Percentiles rank a stretch among this genome's conserved stretches.
Conservation (phyloP, 1,140 invertebrate species). For the Pinna nobilis region DNA sequence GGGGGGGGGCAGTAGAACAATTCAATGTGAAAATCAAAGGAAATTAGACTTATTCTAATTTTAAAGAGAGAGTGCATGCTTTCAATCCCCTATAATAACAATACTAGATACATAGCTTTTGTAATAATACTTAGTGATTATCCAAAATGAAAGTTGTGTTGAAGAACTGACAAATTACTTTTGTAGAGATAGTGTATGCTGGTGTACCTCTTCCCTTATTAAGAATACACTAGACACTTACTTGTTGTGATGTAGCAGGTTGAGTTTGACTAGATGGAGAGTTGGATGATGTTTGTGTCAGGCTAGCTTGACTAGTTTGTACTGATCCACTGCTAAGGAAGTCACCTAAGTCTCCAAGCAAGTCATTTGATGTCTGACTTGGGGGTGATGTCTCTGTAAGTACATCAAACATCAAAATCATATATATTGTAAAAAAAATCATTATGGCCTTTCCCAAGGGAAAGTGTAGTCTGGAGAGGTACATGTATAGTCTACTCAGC, state of each 20-base stretch:
- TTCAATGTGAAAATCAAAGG: too few relatives aligned
- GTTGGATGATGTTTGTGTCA: too few relatives aligned
- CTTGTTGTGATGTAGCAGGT: not conserved
- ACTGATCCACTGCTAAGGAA: slow-evolving; percentile 27
- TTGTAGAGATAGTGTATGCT: too few relatives aligned
- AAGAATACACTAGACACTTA: too few relatives aligned
- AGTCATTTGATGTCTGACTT: slow-evolving; percentile 23
- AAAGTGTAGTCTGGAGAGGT: not conserved
- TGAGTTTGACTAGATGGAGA: slow-evolving; percentile 41
- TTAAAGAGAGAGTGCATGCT: too few relatives aligned
- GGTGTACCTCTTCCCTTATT: too few relatives aligned
- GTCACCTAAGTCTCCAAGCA: slow-evolving; percentile 34
- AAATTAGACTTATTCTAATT: too few relatives aligned
- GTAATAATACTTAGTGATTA: not conserved
- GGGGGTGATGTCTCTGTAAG: slow-evolving; percentile 18
- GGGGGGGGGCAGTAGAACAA: too few relatives aligned
- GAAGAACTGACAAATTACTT: too few relatives aligned
- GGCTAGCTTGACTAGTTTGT: slow-evolving; percentile 14
- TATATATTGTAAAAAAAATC: slow-evolving; percentile 15
- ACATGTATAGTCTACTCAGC: not conserved
- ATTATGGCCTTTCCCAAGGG: not conserved
- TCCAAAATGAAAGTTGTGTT: not conserved
- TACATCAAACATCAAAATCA: not conserved
- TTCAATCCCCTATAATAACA: too few relatives aligned
- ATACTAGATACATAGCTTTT: not conserved